A percentile compares a stretch with the other conserved stretches of the same genome.
These are phyloP conservation scores for Neoitamus cyanurus DNA, from an alignment of 2,888 invertebrate genomes.

Conservation along the genomic window DNA sequence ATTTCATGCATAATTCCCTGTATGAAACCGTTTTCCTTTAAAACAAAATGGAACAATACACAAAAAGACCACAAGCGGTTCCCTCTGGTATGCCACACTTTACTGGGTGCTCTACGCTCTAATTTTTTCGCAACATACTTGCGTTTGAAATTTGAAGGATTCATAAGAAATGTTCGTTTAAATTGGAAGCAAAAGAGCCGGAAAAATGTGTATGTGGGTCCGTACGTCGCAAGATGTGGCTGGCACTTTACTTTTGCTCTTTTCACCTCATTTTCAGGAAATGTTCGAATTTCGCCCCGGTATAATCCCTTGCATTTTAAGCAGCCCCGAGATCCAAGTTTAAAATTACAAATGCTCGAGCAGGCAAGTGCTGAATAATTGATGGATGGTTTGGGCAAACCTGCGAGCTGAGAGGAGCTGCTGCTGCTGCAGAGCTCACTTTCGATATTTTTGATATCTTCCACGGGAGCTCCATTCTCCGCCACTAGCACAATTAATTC, in stretches of 20 bases:
- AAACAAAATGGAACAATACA: neutral
- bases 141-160: neutral
- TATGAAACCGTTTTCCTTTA: neutral
- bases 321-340: neutral
- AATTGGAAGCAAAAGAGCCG: neutral
- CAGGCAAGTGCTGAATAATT: neutral
- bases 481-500: neutral
- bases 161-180: neutral
- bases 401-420: neutral
- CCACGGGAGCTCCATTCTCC: neutral
- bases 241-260: neutral
- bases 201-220: neutral
- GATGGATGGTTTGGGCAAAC: neutral
- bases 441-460: neutral
- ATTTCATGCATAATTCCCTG: neutral
- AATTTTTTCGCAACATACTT: neutral
- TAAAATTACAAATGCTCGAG: neutral
- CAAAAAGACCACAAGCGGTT: neutral
- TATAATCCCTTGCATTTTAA: neutral
- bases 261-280: slow-evolving; percentile 1
- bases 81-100: neutral
- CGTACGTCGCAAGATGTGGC: neutral
- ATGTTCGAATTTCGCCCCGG: neutral
- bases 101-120: neutral
- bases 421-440: no score